A percentile compares a stretch with the other conserved stretches of the same genome.
Evolutionary conservation across 2,888 invertebrate species (phyloP).

Genomic region (Chesias legatella): DNA sequence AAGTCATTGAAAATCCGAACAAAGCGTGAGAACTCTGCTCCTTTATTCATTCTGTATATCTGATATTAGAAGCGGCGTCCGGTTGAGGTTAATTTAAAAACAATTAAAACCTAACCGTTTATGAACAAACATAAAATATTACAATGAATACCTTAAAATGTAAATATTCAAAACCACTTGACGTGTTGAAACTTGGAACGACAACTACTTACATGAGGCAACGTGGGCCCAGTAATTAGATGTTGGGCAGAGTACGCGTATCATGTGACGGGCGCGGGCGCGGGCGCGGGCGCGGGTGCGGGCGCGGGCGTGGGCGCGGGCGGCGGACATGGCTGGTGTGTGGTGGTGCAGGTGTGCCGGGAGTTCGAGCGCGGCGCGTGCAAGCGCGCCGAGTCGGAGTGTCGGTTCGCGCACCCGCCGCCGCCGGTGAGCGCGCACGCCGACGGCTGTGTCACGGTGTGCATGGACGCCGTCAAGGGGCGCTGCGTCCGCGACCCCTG

Average conservation of each 20-base stretch:
- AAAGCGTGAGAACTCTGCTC: slow-evolving; percentile 22
- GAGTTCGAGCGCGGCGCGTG: slow-evolving; percentile 99
- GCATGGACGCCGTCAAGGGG: slow-evolving; percentile 99
- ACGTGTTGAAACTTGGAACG: slow-evolving; percentile 22
- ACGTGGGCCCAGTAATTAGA: slow-evolving; percentile 13
- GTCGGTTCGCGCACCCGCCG: slow-evolving; percentile 99
- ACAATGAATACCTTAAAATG: background rate
- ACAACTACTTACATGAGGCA: slow-evolving; percentile 17
- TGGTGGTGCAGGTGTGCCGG: slow-evolving; percentile 94
- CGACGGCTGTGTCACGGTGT: slow-evolving; percentile 99
- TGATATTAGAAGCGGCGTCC: slow-evolving; percentile 66
- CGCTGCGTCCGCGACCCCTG: slow-evolving; percentile 99
- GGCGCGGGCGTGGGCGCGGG: slow-evolving; percentile 40
- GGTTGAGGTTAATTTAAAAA: slow-evolving; percentile 44
- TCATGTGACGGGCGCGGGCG: slow-evolving; percentile 19
- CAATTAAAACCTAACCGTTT: slow-evolving; percentile 12
- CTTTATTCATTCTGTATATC: slow-evolving; percentile 16
- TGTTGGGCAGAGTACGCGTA: slow-evolving; percentile 15
- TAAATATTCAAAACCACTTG: slow-evolving; percentile 4
- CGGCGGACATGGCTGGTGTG: slow-evolving; percentile 68
- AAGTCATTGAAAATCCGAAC: slow-evolving; percentile 30
- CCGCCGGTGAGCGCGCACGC: slow-evolving; percentile 97
- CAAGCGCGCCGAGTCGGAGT: slow-evolving; percentile 98
- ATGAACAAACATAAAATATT: background rate
- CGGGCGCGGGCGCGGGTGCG: too few species aligned